Evolutionary conservation across 2,113 vertebrate genomes (phyloP).

Genomic region (Perca schrenkii): DNA sequence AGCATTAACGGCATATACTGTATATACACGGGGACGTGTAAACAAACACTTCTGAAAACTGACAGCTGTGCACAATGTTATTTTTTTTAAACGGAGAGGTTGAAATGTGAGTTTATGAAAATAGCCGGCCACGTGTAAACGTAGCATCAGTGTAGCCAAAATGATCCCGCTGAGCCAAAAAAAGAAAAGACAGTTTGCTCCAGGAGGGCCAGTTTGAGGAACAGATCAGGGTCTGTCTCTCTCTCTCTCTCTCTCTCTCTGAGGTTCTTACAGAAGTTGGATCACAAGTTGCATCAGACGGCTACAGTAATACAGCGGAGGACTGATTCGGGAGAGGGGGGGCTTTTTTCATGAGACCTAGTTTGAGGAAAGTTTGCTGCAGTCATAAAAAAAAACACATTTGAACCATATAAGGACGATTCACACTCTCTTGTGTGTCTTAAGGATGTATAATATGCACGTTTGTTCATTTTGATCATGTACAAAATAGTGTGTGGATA

Average conservation of each 20-base stretch:
- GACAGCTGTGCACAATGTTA: too few relatives aligned
- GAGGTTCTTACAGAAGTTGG: slow-evolving; percentile 48
- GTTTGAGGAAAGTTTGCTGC: slow-evolving; percentile 15
- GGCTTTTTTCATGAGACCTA: background rate
- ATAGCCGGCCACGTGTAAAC: too few relatives aligned
- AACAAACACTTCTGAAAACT: too few relatives aligned
- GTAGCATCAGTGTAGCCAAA: too few relatives aligned
- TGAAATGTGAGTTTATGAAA: too few relatives aligned
- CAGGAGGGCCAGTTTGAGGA: too few relatives aligned
- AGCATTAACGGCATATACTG: too few relatives aligned
- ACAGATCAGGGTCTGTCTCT: background rate
- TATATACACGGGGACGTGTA: too few relatives aligned
- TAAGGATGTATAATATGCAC: background rate
- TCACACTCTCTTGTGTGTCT: background rate
- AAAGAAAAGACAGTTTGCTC: too few relatives aligned
- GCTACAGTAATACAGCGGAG: background rate
- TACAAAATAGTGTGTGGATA: background rate
- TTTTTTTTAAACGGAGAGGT: too few relatives aligned
- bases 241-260: slow-evolving; percentile 51
- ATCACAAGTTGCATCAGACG: slow-evolving; percentile 33
- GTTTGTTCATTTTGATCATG: background rate
- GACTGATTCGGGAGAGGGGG: background rate
- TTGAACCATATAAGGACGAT: background rate
- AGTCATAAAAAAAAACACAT: background rate
- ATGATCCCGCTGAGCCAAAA: too few relatives aligned